A percentile compares a stretch with the other conserved stretches of the same genome.
Conservation (phyloP, 1,140 invertebrate genomes). For the Maconellicoccus hirsutus region DNA sequence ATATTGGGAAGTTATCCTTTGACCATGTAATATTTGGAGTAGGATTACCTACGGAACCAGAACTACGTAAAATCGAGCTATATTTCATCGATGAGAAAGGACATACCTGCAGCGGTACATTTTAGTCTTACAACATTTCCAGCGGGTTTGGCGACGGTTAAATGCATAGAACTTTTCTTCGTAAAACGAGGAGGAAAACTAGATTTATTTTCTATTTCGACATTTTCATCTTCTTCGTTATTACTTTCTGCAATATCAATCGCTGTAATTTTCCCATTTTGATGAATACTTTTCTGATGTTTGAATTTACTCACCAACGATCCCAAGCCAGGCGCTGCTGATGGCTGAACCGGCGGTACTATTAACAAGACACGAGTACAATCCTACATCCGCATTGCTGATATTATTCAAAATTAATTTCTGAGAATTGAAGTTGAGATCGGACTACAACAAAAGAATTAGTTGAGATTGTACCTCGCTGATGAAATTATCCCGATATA, state of each 20-base stretch:
- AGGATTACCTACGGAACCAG: conserved; percentile 51
- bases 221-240: conserved; percentile 21
- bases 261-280: background rate
- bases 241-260: background rate
- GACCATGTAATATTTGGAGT: conserved; percentile 66
- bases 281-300: background rate
- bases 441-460: background rate
- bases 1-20: conserved; percentile 52
- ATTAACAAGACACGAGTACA: conserved; percentile 79
- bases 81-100: no score
- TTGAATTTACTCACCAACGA: conserved; percentile 38
- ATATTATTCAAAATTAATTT: conserved; percentile 54
- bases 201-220: conserved; percentile 3
- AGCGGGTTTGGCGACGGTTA: conserved; percentile 47
- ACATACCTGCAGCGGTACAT: conserved; percentile 45
- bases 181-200: conserved; percentile 34
- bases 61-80: no score
- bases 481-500: background rate
- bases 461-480: background rate
- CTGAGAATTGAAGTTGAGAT: background rate
- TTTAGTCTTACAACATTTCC: conserved; percentile 50
- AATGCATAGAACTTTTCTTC: conserved; percentile 40
- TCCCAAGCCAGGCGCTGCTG: conserved; percentile 67
- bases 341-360: conserved; percentile 54
- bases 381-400: conserved; percentile 71